Base-by-base conservation (phyloP, 2,113 vertebrate species). In the Melierax canorus region DNA sequence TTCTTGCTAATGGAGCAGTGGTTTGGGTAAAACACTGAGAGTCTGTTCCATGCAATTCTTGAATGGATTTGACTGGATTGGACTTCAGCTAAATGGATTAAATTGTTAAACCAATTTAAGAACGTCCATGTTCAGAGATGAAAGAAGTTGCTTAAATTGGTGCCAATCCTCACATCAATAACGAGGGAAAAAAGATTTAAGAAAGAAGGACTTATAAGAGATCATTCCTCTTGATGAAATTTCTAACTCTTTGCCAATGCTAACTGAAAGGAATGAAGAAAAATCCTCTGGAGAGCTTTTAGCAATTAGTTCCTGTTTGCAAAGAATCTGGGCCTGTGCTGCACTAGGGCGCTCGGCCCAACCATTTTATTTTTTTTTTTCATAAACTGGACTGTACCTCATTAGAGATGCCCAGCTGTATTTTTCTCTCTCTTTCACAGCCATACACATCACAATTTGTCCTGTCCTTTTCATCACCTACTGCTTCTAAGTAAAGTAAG, bases 41-140 rank as follows among this genome's bases (percentile, higher is more conserved):
- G 93, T 80, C 96, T 97, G 94, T 95, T 96, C 91, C 82, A 88
- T 95, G 69, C 81, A 82, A 38, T 72, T 94, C 84, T 91, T 97
- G 92, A 96, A 91, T 89, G 88, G 73, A 89, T 97, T 91, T 94
- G 86, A 92, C 84, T 94, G 77, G 81, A 76, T 82, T 95, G 94
- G 94, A 73, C 91, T 92, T 95, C 80, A 80, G 68, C 73, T 97
- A 96, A 96, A 91, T 87, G 92, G 96, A 97, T 97, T 97, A 97
- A 96, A 95, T 92, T 94, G 89, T 97, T 95, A 95, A 97, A 92
- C 71, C 32, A 93, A 95, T 95, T 97, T 94, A 87, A 96, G 95
- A 92, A 92, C 9, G 36, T 79, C 84, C 66, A 66, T 85, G 79
- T 56, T 94, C 60, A 85, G 73, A 94, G 83, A 94, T 87, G 86